Base-by-base conservation (phyloP, 2,113 vertebrate genomes). In the Mus spicilegus region DNA sequence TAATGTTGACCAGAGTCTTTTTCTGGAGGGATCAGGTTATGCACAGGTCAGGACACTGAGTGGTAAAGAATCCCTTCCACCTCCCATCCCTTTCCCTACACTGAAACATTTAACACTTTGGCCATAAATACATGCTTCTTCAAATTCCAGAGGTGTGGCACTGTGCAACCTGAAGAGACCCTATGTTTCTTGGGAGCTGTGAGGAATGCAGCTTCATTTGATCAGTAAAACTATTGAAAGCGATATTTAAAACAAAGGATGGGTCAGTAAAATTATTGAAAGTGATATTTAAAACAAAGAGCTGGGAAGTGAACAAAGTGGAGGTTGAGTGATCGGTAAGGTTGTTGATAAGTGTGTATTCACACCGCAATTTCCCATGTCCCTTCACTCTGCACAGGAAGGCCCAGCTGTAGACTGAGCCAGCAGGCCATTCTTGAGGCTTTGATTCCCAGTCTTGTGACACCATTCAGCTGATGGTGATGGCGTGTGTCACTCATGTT, bases 401-500 rank as follows among this genome's bases (percentile, higher is more conserved):
- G 95, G 93, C 84, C 26, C 89, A 95, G 97, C 97, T 97, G 95
- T 92, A 97, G 76, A 89, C 97, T 7, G 30, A 96, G 90, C 94
- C 93, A 96, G 90, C 93, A 89, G 95, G 97, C 96, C 95, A 95
- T 92, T 92, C 94, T 97, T 84, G 80, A 90, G 97, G 95, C 97
- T 93, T 89, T 96, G 96, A 77, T 98, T 98, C 98, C 97, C 97
- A 90, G 97, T 91, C 90, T 96, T 94, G 91, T 95, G 98, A 98
- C 98, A 98, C 98, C 97, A 96, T 96, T 97, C 94, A 97, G 95
- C 96, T 96, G 87, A 98, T 97, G 94, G 97, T 96, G 87, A 98
- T 97, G 94, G 97, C 97, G 96, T 95, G 91, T 98, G 98, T 97
- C 96, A 70, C 98, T 99, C 98, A 98, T 97, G 98, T 92, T 98